Evolutionary conservation across 2,797 vertebrate genomes (phyloP), one percentile per base, ranked within the genome.

Genomic region (Rallus crepitans): DNA sequence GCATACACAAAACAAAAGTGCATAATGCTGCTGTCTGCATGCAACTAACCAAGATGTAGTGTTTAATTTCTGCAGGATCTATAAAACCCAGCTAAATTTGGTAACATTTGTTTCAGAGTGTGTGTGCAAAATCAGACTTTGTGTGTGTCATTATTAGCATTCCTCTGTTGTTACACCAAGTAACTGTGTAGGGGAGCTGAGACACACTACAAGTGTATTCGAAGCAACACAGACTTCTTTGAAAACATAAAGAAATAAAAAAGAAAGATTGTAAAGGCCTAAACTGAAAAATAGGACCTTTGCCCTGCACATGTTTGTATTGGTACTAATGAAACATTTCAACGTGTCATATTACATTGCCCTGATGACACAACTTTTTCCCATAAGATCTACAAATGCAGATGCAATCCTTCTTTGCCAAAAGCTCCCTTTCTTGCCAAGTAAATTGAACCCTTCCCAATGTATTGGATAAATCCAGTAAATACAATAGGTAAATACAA

Each of bases 331-430:
- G 65, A 90, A 90, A 47, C 53, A 60, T 40, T 61, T 68, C 77
- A 81, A 75, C 1, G 18, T 94, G 89, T 87, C 73, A 28, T 30
- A 33, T 83, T 88, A 57, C 53, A 83, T 21, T 91, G 47, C 28
- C 31, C 47, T 83, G 82, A 81, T 90, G 85, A 88, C 40, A 93
- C 72, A 94, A 42, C n/a, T 86, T 95, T 91, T 90, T 50, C 91
- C 91, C 65, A 30, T 69, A 88, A 93, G 72, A 81, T 93, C 59
- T 63, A 72, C 50, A 88, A 93, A 94, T 76, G 65, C 76, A 95
- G 87, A 94, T 88, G 82, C 4, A 8, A 69, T 59, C 27, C 19
- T 81, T n/a, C 61, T 69, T 68, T 94, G 79, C 87, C 79, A 93
- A 81, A 85, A 71, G 8, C 31, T 91, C 59, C 7, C 27, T 57